Evolutionary conservation across 2,797 vertebrate genomes (phyloP).

Genomic region (Cercopithecus petaurista): DNA sequence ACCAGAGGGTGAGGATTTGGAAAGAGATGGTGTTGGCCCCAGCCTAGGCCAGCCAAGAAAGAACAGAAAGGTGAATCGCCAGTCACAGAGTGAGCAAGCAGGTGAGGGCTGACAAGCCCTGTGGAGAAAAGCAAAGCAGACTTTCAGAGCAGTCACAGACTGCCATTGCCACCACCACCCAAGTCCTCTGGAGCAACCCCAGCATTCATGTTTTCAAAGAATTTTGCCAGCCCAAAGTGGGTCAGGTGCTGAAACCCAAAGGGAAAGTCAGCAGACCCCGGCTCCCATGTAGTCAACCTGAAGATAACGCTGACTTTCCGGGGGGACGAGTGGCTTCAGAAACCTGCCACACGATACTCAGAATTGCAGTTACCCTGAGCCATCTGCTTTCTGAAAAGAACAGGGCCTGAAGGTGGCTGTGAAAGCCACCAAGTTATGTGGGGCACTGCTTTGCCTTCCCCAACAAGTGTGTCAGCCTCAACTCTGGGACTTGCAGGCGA

Average conservation of each 20-base stretch:
- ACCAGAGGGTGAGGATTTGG: not conserved
- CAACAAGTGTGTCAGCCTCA: not conserved
- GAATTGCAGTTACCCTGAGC: conserved; percentile 53
- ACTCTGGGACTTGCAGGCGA: not conserved
- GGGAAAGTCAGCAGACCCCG: conserved; percentile 60
- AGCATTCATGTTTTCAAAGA: conserved; percentile 49
- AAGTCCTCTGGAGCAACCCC: not conserved
- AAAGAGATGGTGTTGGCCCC: not conserved
- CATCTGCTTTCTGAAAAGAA: conserved; percentile 56
- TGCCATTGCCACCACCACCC: not conserved
- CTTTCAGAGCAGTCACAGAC: not conserved
- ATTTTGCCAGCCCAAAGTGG: conserved; percentile 58
- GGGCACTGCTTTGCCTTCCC: not conserved
- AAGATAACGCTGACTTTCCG: conserved; percentile 30
- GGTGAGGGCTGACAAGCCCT: not conserved
- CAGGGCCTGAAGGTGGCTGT: not conserved
- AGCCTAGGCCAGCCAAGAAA: not conserved
- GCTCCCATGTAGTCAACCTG: conserved; percentile 43
- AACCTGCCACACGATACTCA: conserved; percentile 28
- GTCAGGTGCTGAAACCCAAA: conserved; percentile 58
- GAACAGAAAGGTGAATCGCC: not conserved
- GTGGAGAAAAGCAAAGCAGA: conserved; percentile 6
- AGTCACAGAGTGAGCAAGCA: not conserved
- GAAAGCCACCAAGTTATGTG: conserved; percentile 42
- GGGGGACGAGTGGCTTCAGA: not conserved